Conservation (phyloP, 2,797 vertebrate genomes). For the Alfaro cultratus region DNA sequence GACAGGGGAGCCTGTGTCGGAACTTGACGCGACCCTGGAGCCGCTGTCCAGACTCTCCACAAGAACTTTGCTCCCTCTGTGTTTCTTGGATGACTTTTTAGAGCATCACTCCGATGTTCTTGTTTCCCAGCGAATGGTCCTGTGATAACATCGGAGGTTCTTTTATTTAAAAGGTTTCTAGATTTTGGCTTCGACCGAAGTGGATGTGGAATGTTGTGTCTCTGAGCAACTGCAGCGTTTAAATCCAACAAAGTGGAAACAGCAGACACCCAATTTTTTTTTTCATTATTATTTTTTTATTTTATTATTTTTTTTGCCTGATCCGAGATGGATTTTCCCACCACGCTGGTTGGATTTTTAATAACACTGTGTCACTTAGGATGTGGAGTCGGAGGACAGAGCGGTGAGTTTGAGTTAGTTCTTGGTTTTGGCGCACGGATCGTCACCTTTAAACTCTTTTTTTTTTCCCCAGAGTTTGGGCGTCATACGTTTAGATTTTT, state of each 20-base stretch:
- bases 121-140: slow-evolving; percentile 33
- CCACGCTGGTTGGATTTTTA: slow-evolving; percentile 84
- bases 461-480: neutral
- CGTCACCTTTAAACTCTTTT: neutral
- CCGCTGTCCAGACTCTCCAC: slow-evolving; percentile 38
- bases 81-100: slow-evolving; percentile 29
- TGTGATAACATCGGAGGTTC: neutral
- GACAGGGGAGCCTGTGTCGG: slow-evolving; percentile 25
- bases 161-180: slow-evolving; percentile 27
- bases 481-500: neutral
- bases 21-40: slow-evolving; percentile 44
- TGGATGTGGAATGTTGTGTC: slow-evolving; percentile 39
- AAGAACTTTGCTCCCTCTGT: slow-evolving; percentile 46
- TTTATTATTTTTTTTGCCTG: slow-evolving; percentile 13
- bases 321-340: slow-evolving; percentile 86
- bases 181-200: slow-evolving; percentile 18
- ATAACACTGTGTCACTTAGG: slow-evolving; percentile 79
- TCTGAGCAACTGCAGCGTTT: slow-evolving; percentile 13
- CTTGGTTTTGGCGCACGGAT: slow-evolving; percentile 24
- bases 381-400: slow-evolving; percentile 76
- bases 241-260: slow-evolving; percentile 23
- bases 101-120: neutral
- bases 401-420: slow-evolving; percentile 81
- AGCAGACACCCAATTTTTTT: slow-evolving; percentile 17
- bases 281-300: neutral